phyloP scores from a whole-genome alignment of 92 coral and sea anemone genomes.

The Bergia sp. region DNA sequence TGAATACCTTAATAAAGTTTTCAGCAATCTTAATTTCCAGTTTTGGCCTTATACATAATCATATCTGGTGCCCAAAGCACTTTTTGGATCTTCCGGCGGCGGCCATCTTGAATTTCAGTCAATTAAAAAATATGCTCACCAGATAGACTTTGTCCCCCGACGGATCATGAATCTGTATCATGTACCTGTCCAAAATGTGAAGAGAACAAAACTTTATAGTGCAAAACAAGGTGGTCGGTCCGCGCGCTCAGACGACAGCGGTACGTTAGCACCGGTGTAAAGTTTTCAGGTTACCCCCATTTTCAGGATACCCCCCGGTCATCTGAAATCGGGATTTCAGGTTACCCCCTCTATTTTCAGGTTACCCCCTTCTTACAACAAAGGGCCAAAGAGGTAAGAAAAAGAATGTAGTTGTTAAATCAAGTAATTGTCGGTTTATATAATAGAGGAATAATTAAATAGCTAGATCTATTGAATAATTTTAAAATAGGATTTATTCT shows the following conservation, averaged over 20 bases:
- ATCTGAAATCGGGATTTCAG: constrained; percentile 18
- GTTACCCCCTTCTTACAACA: constrained; percentile 12
- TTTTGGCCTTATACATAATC: background rate
- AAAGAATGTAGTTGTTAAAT: no score
- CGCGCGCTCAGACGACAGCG: no score
- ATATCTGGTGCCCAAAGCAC: background rate
- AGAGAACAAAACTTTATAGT: no score
- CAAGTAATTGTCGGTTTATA: background rate
- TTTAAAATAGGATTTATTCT: background rate
- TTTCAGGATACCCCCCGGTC: constrained; percentile 18
- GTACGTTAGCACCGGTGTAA: no score
- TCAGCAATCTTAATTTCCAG: background rate
- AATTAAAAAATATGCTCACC: no score
- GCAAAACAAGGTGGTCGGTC: no score
- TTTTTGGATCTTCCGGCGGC: background rate
- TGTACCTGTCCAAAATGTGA: no score
- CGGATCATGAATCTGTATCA: no score
- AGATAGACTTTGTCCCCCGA: no score
- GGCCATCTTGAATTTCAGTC: no score
- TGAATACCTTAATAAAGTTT: background rate
- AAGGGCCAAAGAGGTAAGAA: constrained; percentile 8
- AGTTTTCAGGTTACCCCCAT: constrained; percentile 15
- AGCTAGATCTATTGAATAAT: background rate
- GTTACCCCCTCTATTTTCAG: constrained; percentile 15
- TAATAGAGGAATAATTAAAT: background rate